Evolutionary conservation across 2,797 vertebrate species (phyloP), one percentile per base, ranked within the genome.

Genomic region (Leptodactylus fallax): DNA sequence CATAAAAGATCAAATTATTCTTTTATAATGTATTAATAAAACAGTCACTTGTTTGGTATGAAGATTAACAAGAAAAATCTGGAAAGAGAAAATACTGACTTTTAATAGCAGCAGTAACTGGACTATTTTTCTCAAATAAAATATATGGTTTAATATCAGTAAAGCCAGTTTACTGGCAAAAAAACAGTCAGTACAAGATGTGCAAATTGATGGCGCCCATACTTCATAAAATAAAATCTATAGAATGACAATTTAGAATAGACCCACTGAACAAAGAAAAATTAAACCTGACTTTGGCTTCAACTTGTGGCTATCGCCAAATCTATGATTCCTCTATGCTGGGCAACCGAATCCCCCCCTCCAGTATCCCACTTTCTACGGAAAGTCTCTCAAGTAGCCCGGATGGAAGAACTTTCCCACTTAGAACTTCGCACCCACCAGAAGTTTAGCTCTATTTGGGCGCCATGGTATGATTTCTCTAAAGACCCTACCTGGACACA

Each of bases 31-130:
- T 85, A 83, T 88, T 90, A 87, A 90, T 92, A 94, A 91, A 93
- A 93, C 74, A 94, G 91, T 94, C 91, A 93, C 89, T 93, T 94
- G 91, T 93, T 94, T 94, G 91, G 89, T 92, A 91, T 94, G 93
- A 93, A 93, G 92, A 92, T 85, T 91, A 88, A 88, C 92, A 81
- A 60, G 92, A 92, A 91, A 0, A 81, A 91, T 89, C 83, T 88
- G 91, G 92, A 91, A 90, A 87, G 90, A 93, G 92, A 92, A 81
- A 91, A 92, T 91, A 91, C 91, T 90, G 74, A 90, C 92, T 94
- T 91, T 94, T 95, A 95, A 93, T 94, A 93, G 93, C 92, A 92
- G 90, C 91, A 92, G 91, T 94, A 94, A 94, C 93, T 94, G 91
- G 93, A 71, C 88, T 87, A 90, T 89, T 92, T 91, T 91, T 81